Percentiles rank a stretch among this genome's conserved stretches.
These are phyloP conservation scores for Vulpes vulpes DNA, from an alignment of 2,113 vertebrate species.

Conservation along the genomic window DNA sequence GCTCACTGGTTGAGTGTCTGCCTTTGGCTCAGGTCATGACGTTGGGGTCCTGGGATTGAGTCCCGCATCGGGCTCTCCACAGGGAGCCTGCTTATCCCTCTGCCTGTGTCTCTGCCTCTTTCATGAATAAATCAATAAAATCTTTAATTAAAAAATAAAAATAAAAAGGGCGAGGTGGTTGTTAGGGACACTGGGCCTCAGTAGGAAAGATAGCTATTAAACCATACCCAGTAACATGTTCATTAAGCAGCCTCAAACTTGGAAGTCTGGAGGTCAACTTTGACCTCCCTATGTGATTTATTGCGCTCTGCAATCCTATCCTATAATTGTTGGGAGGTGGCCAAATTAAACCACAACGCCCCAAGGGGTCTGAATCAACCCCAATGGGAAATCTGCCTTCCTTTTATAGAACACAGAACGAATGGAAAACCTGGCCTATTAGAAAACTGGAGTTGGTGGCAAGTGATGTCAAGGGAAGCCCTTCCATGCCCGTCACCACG, in stretches of 20 bases:
- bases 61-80: too few species aligned
- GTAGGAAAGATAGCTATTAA: neutral
- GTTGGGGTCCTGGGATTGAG: too few species aligned
- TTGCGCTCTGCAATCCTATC: neutral
- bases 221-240: neutral
- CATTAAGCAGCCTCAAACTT: neutral
- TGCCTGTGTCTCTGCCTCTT: too few species aligned
- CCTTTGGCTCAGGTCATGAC: too few species aligned
- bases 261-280: neutral
- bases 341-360: neutral
- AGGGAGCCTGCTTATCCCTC: too few species aligned
- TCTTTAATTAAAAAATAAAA: too few species aligned
- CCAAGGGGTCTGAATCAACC: neutral
- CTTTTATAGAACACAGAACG: neutral
- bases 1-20: too few species aligned
- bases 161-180: neutral
- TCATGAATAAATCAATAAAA: too few species aligned
- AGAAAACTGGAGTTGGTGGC: neutral
- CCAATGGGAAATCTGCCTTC: neutral
- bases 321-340: neutral
- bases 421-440: neutral
- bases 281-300: neutral
- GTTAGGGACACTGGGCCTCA: neutral
- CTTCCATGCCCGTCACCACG: fast-evolving
- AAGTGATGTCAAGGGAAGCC: neutral